Base-by-base conservation (phyloP, 2,888 invertebrate genomes). In the Tromatobia lineatoria region DNA sequence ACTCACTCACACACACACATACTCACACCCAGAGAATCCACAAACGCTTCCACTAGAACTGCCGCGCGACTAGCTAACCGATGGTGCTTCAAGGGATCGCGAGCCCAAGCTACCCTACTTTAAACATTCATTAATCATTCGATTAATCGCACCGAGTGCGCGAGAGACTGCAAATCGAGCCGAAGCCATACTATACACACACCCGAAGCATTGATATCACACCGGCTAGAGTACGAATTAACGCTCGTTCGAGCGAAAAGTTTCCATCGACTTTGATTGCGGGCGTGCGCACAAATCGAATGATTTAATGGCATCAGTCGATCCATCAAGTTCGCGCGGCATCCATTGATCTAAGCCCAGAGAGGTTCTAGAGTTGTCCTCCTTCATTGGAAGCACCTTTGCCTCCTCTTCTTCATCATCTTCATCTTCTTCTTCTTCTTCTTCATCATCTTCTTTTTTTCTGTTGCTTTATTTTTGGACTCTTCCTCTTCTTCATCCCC, bases 321-420 rank as follows among this genome's bases (percentile, higher is more conserved):
- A 87, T 89, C 85, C 76, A 86, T 88, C 89, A 83, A 83, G 83
- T 86, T 86, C 47, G 47, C 52, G 87, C 87, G 89, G 88, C 85
- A 69, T 54, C 86, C 85, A 88, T 88, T 89, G 88, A 88, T 89
- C 86, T 84, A 1, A 23, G 85, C 82, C 78, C 66, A 45, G 74
- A 80, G 54, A 77, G 81, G 82, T 47, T 4, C 57, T 71, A 42
- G 45, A 45, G 52, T 57, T 61, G 25, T 29, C 50, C 75, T 69
- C 67, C 42, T 52, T 45, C 18, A 73, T 57, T 47, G 57, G 42
- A 34, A 45, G 67, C 66, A 75, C 50, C 50, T 50, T 50, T 50
- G 50, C 50, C n/a, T 23, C 79, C 75, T 69, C 45, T 64, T 67
- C 57, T 70, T 64, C 25, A 38, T 57, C 61, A 61, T 61, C 57